Evolutionary conservation across 2,797 vertebrate species (phyloP), one percentile per base, ranked within the genome.

Genomic region (Hirundo rustica): DNA sequence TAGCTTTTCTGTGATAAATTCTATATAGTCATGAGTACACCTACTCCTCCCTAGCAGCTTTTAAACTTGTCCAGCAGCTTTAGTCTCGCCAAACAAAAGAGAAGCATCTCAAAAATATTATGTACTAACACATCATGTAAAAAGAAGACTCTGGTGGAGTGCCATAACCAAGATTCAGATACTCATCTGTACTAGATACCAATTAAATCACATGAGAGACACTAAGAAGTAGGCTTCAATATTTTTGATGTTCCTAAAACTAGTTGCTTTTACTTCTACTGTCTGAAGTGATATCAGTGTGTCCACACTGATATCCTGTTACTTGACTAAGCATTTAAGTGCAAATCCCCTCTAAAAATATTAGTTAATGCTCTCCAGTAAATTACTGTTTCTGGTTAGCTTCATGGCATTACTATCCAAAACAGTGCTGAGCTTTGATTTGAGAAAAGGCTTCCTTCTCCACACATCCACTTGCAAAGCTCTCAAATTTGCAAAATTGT

Each of bases 11-110:
- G 19, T 25, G 26, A 72, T 64, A 68, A 77, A 77, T 3, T 38
- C 21, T 40, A 16, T 0, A 2, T 2, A 5, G 21, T 27, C 17
- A 32, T 13, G 42, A 51, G 16, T 26, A 70, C 0, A 4, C 6
- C 32, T 77, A 11, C 23, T 80, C 54, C 26, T 82, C 72, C 50
- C 65, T 30, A n/a, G n/a, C 32, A 74, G 13, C 32, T 86, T 61
- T 44, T 25, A 44, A 44, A 80, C 34, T 68, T 22, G 13, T 77
- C 61, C 14, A 40, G 32, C 58, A 86, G 30, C 40, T 90, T 76
- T 40, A 72, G 47, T 23, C 47, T 51, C 14, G 45, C 11, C 32
- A 85, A 64, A 40, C 4, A 80, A 45, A 83, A 66, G 12, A 9
- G 44, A 38, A 66, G 3, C 1, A 23, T 45, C 20, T 70, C 16